Conservation (phyloP, 2,797 vertebrate species). For the Lepilemur septentrionalis region DNA sequence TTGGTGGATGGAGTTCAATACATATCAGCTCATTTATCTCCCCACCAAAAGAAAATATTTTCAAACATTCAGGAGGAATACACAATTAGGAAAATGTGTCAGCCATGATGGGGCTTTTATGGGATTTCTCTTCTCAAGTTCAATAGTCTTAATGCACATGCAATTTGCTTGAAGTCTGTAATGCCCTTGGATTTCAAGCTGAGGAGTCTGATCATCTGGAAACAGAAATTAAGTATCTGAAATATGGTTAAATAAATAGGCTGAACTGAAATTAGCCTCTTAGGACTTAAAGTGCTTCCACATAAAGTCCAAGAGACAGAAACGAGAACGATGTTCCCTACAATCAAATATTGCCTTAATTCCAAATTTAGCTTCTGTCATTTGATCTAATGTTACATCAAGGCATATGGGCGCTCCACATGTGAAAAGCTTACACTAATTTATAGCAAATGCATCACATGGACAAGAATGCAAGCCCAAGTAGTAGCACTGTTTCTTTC, state of each 20-base stretch:
- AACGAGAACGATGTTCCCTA: slow-evolving; percentile 10
- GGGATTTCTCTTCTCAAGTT: slow-evolving; percentile 53
- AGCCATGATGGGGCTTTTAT: slow-evolving; percentile 36
- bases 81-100: slow-evolving; percentile 25
- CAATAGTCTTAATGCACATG: slow-evolving; percentile 47
- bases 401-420: slow-evolving; percentile 5
- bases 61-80: slow-evolving; percentile 52
- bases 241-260: slow-evolving; percentile 61
- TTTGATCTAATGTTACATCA: slow-evolving; percentile 66
- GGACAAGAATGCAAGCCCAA: neutral
- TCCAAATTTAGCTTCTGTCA: slow-evolving; percentile 57
- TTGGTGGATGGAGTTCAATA: neutral
- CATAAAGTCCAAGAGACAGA: slow-evolving; percentile 43
- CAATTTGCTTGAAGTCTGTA: slow-evolving; percentile 62
- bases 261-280: slow-evolving; percentile 57
- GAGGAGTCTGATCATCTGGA: slow-evolving; percentile 31
- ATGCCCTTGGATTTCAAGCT: slow-evolving; percentile 56
- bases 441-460: slow-evolving; percentile 29
- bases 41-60: neutral
- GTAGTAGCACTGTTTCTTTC: neutral
- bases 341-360: slow-evolving; percentile 61
- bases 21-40: slow-evolving; percentile 16
- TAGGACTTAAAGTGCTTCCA: slow-evolving; percentile 56
- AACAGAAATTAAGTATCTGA: slow-evolving; percentile 68
- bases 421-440: neutral